Conservation (phyloP, 1,140 invertebrate genomes). For the Anthonomus grandis region DNA sequence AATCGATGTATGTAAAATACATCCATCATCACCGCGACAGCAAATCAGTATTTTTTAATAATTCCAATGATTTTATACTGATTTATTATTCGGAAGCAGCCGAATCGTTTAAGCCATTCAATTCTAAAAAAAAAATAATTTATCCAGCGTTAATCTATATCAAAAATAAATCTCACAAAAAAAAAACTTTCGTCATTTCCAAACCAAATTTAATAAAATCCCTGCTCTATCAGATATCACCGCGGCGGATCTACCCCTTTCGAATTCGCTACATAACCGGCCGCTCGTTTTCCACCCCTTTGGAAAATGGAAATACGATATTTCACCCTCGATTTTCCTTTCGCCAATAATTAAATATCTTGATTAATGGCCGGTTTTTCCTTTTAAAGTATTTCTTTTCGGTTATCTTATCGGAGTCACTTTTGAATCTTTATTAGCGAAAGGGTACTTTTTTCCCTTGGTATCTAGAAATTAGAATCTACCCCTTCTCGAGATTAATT, state of each 20-base stretch:
- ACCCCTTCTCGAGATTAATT: slow-evolving; percentile 21
- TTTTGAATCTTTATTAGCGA: slow-evolving; percentile 26
- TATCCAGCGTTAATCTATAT: too few species aligned
- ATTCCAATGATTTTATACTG: too few species aligned
- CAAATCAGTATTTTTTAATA: too few species aligned
- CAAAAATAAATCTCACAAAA: slow-evolving; percentile 19
- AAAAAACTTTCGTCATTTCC: slow-evolving; percentile 20
- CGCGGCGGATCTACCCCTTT: slow-evolving; percentile 21
- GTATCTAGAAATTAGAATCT: slow-evolving; percentile 19
- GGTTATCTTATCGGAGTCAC: slow-evolving; percentile 22
- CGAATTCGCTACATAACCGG: too few species aligned
- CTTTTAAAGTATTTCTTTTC: slow-evolving; percentile 28
- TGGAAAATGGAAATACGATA: slow-evolving; percentile 30
- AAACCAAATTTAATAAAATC: slow-evolving; percentile 30
- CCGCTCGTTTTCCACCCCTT: slow-evolving; percentile 23
- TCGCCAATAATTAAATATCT: slow-evolving; percentile 33
- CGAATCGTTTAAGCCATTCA: too few species aligned
- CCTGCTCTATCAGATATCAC: slow-evolving; percentile 21
- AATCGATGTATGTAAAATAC: too few species aligned
- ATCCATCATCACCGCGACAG: too few species aligned
- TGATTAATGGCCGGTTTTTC: slow-evolving; percentile 31
- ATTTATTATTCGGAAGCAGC: too few species aligned
- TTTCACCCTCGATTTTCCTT: slow-evolving; percentile 31
- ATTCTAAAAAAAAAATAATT: too few species aligned
- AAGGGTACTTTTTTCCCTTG: slow-evolving; percentile 11